phyloP scores from a whole-genome alignment of 2,113 vertebrate genomes.

The Onychostruthus taczanowskii region DNA sequence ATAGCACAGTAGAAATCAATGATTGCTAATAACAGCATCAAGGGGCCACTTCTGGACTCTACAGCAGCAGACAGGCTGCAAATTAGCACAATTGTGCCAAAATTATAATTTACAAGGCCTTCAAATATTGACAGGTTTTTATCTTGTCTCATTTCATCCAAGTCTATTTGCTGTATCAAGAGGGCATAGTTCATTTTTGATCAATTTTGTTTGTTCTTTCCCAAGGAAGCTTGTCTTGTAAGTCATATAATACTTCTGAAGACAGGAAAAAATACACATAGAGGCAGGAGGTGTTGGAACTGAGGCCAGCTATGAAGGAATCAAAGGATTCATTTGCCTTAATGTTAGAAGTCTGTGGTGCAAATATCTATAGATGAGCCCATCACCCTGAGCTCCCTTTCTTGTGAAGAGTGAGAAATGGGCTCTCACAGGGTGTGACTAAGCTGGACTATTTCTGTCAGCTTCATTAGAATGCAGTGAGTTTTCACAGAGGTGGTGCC shows the following conservation, averaged over 20 bases:
- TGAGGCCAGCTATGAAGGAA: not conserved
- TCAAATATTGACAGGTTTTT: constrained; percentile 15
- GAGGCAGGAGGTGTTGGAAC: not conserved
- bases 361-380: not conserved
- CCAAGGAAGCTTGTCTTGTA: not conserved
- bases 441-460: not conserved
- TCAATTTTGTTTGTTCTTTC: constrained; percentile 41
- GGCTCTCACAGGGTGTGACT: not conserved
- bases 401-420: not conserved
- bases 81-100: not conserved
- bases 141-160: not conserved
- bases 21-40: not conserved
- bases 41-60: not conserved
- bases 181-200: constrained; percentile 15
- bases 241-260: constrained; percentile 7
- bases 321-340: constrained; percentile 30
- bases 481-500: not conserved
- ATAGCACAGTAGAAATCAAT: not conserved
- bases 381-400: not conserved
- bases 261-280: not conserved
- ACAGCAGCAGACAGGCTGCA: not conserved
- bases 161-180: not conserved
- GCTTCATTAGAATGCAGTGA: not conserved
- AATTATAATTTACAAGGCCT: not conserved
- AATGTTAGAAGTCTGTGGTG: not conserved